Conservation (phyloP, 2,888 invertebrate species). For the Imbricaverruca yamaguchii region DNA sequence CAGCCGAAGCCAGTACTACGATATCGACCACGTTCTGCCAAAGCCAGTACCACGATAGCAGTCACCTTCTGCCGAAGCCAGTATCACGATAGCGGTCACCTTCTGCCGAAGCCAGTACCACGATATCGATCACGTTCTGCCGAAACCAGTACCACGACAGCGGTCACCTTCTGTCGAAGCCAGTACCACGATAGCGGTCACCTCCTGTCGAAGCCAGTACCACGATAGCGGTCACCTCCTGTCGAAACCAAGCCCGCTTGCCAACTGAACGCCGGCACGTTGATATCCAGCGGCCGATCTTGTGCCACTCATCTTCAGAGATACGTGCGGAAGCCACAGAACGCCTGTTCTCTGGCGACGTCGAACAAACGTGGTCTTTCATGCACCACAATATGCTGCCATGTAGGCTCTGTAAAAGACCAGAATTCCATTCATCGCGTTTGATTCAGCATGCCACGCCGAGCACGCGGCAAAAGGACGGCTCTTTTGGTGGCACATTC, state of each 20-base stretch:
- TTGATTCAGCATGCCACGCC: background rate
- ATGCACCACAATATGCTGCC: background rate
- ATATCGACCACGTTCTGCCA: too few species aligned
- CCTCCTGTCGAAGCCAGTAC: too few species aligned
- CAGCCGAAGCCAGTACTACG: too few species aligned
- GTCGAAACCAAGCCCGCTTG: background rate
- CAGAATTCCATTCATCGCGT: background rate
- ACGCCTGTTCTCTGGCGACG: background rate
- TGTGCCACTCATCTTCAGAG: conserved; percentile 1
- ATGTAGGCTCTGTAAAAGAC: conserved; percentile 4
- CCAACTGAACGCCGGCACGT: background rate
- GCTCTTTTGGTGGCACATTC: conserved; percentile 3
- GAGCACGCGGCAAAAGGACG: background rate
- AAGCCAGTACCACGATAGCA: too few species aligned
- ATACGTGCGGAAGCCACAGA: background rate
- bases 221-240: background rate
- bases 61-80: too few species aligned
- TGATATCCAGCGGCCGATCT: background rate
- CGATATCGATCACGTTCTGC: too few species aligned
- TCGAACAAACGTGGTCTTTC: background rate
- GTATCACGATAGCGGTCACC: background rate
- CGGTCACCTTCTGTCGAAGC: too few species aligned
- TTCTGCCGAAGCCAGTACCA: background rate
- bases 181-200: too few species aligned
- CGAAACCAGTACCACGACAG: too few species aligned